A percentile compares a stretch with the other conserved stretches of the same genome.
These are phyloP conservation scores for Mechanitis messenoides DNA, from an alignment of 2,888 invertebrate species.

Conservation along the genomic window DNA sequence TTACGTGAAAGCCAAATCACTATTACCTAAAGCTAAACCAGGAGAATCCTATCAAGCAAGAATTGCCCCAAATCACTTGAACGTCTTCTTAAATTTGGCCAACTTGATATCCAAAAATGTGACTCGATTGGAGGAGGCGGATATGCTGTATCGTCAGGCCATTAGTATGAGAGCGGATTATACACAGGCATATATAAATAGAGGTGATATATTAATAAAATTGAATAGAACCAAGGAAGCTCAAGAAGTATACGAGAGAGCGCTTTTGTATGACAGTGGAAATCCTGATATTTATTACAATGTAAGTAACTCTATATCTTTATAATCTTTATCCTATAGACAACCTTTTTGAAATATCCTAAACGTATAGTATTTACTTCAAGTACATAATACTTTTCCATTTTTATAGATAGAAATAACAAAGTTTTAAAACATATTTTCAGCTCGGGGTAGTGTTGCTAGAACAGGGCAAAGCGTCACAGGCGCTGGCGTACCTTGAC, in stretches of 20 bases:
- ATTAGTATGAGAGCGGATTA: constrained; percentile 98
- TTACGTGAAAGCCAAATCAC: constrained; percentile 91
- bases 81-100: constrained; percentile 96
- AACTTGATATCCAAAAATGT: constrained; percentile 95
- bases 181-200: constrained; percentile 96
- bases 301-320: constrained; percentile 74
- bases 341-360: too few relatives aligned
- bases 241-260: constrained; percentile 94
- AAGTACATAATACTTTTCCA: too few relatives aligned
- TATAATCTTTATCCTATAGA: too few relatives aligned
- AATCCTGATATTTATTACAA: constrained; percentile 97
- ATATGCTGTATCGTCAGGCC: constrained; percentile 94
- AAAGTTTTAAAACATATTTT: constrained; percentile 30
- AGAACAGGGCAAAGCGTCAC: constrained; percentile 93
- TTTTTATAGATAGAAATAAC: too few relatives aligned
- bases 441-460: constrained; percentile 95
- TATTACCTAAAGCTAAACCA: constrained; percentile 92
- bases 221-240: constrained; percentile 95
- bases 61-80: constrained; percentile 96
- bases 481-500: constrained; percentile 93
- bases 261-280: constrained; percentile 92
- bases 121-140: constrained; percentile 94
- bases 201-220: constrained; percentile 96
- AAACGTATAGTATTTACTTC: too few relatives aligned
- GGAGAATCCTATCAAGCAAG: constrained; percentile 97